Conservation (phyloP, 2,113 vertebrate genomes). For the Microtus pennsylvanicus region DNA sequence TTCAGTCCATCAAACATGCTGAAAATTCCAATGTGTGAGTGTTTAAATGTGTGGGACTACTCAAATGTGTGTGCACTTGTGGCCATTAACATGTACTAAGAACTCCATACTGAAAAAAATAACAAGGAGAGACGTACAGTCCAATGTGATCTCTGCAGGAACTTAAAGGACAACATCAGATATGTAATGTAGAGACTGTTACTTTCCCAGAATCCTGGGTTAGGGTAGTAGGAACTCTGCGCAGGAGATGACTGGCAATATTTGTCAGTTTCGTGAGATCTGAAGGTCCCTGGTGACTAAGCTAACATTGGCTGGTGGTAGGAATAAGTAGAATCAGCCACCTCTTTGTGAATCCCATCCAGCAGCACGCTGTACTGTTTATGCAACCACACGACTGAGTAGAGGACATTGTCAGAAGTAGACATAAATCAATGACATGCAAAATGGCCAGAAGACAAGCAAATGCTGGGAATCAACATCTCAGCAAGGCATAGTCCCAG, state of each 20-base stretch:
- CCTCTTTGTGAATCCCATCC: neutral
- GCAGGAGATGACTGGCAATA: neutral
- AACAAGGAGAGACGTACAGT: neutral
- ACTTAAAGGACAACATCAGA: neutral
- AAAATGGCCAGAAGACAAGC: neutral
- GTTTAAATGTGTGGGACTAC: neutral
- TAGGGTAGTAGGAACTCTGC: neutral
- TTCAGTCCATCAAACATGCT: conserved; percentile 10
- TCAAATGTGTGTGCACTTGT: neutral
- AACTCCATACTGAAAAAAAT: conserved; percentile 9
- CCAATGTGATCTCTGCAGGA: neutral
- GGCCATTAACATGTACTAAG: neutral
- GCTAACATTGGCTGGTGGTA: neutral
- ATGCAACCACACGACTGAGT: neutral
- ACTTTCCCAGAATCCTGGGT: neutral
- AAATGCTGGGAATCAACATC: neutral
- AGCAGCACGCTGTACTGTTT: neutral
- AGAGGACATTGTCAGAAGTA: neutral
- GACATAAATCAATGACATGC: neutral
- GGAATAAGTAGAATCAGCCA: neutral
- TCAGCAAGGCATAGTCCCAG: neutral
- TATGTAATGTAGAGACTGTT: neutral
- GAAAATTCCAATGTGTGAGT: neutral
- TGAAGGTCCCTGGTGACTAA: neutral
- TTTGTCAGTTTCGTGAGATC: neutral